phyloP scores from a whole-genome alignment of 2,888 invertebrate species.

The Hylaea fasciaria region DNA sequence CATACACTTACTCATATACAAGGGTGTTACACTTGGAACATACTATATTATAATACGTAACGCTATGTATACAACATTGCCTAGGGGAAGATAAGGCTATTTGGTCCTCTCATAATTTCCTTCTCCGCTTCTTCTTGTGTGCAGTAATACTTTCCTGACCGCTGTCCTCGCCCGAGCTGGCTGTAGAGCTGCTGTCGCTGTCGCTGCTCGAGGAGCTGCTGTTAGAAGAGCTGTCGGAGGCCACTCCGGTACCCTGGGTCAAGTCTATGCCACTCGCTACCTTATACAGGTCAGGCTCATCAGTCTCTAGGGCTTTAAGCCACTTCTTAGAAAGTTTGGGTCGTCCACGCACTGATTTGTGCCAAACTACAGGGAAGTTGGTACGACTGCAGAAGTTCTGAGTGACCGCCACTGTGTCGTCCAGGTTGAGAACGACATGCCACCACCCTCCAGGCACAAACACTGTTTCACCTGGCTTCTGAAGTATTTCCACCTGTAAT shows the following conservation, averaged over 20 bases:
- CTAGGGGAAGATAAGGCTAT: constrained; percentile 53
- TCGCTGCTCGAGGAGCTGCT: constrained; percentile 91
- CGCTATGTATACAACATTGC: constrained; percentile 53
- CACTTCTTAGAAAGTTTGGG: constrained; percentile 98
- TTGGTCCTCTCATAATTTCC: constrained; percentile 75
- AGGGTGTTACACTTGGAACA: constrained; percentile 59
- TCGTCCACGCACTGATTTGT: constrained; percentile 97
- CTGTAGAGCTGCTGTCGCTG: constrained; percentile 82
- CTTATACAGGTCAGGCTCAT: constrained; percentile 91
- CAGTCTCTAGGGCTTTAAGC: constrained; percentile 88
- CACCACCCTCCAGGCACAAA: constrained; percentile 99
- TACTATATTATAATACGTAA: constrained; percentile 47
- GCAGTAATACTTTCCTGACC: constrained; percentile 95
- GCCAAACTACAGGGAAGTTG: constrained; percentile 99
- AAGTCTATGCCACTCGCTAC: constrained; percentile 94
- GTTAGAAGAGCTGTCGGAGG: constrained; percentile 97
- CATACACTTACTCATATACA: constrained; percentile 70
- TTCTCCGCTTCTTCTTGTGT: constrained; percentile 91
- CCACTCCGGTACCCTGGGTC: constrained; percentile 93
- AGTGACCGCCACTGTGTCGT: constrained; percentile 98
- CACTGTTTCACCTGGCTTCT: constrained; percentile 98
- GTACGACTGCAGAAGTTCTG: constrained; percentile 98
- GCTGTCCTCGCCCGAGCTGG: constrained; percentile 89
- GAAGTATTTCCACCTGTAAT: constrained; percentile 94
- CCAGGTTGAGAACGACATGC: constrained; percentile 99